Evolutionary conservation across 2,888 invertebrate genomes (phyloP).

Genomic region (Epinotia brunnichana): DNA sequence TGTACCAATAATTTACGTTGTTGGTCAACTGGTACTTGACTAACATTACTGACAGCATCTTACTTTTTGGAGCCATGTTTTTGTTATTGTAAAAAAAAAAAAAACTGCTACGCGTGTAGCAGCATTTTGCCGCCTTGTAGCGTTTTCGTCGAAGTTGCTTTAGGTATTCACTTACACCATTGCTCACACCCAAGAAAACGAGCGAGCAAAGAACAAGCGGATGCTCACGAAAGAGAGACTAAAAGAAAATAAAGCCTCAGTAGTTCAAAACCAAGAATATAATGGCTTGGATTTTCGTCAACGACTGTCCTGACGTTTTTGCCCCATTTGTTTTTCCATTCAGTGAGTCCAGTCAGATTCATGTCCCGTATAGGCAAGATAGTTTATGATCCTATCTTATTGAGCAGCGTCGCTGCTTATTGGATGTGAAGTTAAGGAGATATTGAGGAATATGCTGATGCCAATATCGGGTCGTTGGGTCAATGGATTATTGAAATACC

Average conservation of each 20-base stretch:
- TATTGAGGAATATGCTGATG: slow-evolving; percentile 1
- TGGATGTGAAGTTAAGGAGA: not conserved
- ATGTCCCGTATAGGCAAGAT: not conserved
- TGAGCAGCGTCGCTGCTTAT: not conserved
- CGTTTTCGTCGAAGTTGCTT: too few species aligned
- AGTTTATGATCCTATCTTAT: not conserved
- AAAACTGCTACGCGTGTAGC: too few species aligned
- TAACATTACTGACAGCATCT: too few species aligned
- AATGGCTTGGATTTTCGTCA: slow-evolving; percentile 47
- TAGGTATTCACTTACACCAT: too few species aligned
- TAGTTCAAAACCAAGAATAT: slow-evolving; percentile 26
- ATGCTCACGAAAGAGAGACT: too few species aligned
- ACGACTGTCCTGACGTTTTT: slow-evolving; percentile 53
- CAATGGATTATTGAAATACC: not conserved
- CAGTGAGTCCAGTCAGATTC: slow-evolving; percentile 49
- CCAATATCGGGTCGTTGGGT: not conserved
- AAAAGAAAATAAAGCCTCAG: slow-evolving; percentile 31
- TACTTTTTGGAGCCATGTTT: too few species aligned
- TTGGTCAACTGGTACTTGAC: too few species aligned
- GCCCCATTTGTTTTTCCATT: slow-evolving; percentile 61
- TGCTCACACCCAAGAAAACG: too few species aligned
- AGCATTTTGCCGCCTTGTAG: too few species aligned
- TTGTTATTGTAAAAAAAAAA: too few species aligned
- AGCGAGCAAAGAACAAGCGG: too few species aligned
- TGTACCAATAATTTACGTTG: too few species aligned